Evolutionary conservation across 2,113 vertebrate genomes (phyloP), one percentile per base, ranked within the genome.

Genomic region (Aphyosemion australe): DNA sequence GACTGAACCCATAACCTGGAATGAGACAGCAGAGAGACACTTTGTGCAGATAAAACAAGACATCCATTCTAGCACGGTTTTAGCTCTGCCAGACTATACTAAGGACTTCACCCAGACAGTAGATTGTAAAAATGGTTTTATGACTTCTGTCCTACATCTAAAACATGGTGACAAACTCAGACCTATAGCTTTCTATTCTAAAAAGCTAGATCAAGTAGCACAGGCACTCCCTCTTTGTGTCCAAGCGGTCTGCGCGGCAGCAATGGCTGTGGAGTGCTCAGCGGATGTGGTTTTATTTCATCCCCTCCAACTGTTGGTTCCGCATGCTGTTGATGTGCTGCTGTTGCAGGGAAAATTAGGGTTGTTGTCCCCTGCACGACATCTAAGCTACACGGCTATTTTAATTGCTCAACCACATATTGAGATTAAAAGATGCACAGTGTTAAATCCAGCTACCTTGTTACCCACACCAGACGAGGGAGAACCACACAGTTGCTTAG

Each of bases 31-130:
- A 16, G 5, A 54, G 2, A 9, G n/a, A 16, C 1, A 3, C 2
- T 32, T 54, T 9, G 1, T 0, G 0, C 6, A 34, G 1, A 6
- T 16, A 1, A 32, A 54, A 9, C 13, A 8, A 34, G 31, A 6
- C 1, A 13, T 54, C 1, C 3, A 8, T 0, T 4, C 5, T 0
- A 34, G 13, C 6, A 34, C 52, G 1, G 12, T 6, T 0, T 3
- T 51, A 5, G 12, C 3, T 0, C 20, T 51, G 1, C 49, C 49
- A 6, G 49, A 51, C 10, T 51, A 51, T 1, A 6, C 1, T 2
- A 51, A 51, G 11, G 2, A 20, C 0, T 51, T 51, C 3, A 12
- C 13, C 1, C 49, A 51, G 14, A 51, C 20, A 1, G 49, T 51
- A 4, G 20, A 52, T 21, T 52, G 21, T 14, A 52, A 31, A 52